Conservation (phyloP, 2,113 vertebrate species). For the Callopanchax toddi region DNA sequence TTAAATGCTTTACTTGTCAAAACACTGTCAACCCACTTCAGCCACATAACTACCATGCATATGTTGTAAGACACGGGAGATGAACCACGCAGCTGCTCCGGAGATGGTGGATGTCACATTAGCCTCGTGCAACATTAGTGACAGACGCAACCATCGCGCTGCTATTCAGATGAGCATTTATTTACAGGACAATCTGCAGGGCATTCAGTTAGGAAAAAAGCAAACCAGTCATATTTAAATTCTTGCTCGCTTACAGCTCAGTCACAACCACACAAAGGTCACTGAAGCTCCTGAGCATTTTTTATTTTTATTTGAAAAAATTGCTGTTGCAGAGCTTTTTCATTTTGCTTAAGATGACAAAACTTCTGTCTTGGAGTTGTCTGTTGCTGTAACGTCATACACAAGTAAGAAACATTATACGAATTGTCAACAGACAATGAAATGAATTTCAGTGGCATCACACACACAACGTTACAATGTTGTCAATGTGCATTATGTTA, state of each 20-base stretch:
- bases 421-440: neutral
- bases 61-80: neutral
- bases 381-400: neutral
- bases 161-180: neutral
- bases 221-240: conserved; percentile 31
- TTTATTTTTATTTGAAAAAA: conserved; percentile 1
- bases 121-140: conserved; percentile 6
- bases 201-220: conserved; percentile 9
- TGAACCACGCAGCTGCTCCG: neutral
- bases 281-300: conserved; percentile 12
- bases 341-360: neutral
- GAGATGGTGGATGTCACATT: neutral
- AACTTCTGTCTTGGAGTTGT: neutral
- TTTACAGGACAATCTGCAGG: conserved; percentile 1
- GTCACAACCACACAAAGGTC: conserved; percentile 46
- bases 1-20: conserved; percentile 58
- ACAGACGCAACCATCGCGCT: neutral
- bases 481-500: too few species aligned
- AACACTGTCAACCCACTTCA: conserved; percentile 15
- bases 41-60: conserved; percentile 1
- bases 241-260: conserved; percentile 5
- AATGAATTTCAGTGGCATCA: neutral
- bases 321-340: conserved; percentile 2
- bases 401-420: neutral
- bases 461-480: neutral